These are phyloP conservation scores for Rhadina sibilatrix DNA, from an alignment of 2,113 vertebrate species.

Conservation along the genomic window DNA sequence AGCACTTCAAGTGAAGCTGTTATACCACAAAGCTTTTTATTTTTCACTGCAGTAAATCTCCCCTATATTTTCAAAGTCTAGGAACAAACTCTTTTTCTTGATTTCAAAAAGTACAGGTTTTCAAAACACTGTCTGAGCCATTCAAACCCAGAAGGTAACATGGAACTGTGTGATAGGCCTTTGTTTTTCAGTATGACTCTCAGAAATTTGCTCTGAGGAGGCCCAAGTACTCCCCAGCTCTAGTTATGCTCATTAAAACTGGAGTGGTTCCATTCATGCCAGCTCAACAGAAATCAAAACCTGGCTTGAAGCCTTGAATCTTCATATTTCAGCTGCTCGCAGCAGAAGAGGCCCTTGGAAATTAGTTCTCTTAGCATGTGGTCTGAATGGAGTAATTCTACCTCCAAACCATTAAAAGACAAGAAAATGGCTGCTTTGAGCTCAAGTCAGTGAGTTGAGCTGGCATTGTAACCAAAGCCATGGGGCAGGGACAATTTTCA, in stretches of 20 bases:
- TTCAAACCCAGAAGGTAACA: neutral
- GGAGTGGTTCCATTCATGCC: neutral
- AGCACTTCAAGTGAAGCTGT: neutral
- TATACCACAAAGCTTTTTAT: neutral
- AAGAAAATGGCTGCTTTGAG: neutral
- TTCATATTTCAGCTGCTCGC: slow-evolving; percentile 13
- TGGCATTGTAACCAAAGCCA: neutral
- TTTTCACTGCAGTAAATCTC: neutral
- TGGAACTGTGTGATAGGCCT: neutral
- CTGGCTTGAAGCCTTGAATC: neutral
- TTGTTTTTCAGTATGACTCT: neutral
- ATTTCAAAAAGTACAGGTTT: neutral
- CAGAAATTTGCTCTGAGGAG: neutral
- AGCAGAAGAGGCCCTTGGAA: neutral
- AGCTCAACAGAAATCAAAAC: slow-evolving; percentile 2
- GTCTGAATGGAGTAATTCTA: slow-evolving; percentile 1
- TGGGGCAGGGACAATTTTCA: neutral
- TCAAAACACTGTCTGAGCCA: neutral
- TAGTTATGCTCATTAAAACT: neutral
- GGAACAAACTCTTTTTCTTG: neutral
- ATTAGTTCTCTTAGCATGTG: neutral
- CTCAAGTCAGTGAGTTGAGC: neutral
- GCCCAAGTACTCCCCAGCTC: neutral
- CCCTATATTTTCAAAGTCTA: neutral
- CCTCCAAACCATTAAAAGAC: neutral